Conservation (phyloP, 2,888 invertebrate species). For the Pristionchus fissidentatus region DNA sequence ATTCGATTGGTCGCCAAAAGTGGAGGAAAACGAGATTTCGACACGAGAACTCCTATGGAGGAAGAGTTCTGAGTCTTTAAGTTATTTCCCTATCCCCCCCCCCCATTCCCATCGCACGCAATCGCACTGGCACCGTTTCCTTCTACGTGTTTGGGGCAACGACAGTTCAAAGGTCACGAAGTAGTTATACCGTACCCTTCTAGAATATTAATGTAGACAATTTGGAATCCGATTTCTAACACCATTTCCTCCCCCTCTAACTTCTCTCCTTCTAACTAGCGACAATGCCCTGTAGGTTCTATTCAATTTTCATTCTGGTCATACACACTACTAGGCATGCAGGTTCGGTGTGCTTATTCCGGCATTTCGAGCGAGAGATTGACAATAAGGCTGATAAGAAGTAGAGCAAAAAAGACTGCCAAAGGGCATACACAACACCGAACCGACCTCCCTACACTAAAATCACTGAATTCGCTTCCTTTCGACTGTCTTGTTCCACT, state of each 20-base stretch:
- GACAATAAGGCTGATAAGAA: background rate
- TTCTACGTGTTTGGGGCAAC: too few relatives aligned
- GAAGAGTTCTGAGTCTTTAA: too few relatives aligned
- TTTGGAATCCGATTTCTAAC: background rate
- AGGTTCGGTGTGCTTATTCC: too few relatives aligned
- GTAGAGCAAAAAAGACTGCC: background rate
- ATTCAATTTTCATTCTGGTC: too few relatives aligned
- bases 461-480: background rate
- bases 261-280: too few relatives aligned
- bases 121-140: conserved; percentile 15
- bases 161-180: too few relatives aligned
- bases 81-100: background rate
- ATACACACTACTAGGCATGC: too few relatives aligned
- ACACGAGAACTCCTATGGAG: too few relatives aligned
- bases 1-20: conserved; percentile 68
- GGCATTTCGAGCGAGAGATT: too few relatives aligned
- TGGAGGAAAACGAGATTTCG: conserved; percentile 70
- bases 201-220: conserved; percentile 28
- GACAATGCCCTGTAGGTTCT: too few relatives aligned
- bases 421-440: conserved; percentile 10
- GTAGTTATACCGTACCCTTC: conserved; percentile 1
- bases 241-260: background rate
- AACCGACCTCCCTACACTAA: background rate
- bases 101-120: background rate
- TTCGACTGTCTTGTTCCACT: background rate